Conservation (phyloP, 2,797 vertebrate species). For the Notolabrus celidotus region DNA sequence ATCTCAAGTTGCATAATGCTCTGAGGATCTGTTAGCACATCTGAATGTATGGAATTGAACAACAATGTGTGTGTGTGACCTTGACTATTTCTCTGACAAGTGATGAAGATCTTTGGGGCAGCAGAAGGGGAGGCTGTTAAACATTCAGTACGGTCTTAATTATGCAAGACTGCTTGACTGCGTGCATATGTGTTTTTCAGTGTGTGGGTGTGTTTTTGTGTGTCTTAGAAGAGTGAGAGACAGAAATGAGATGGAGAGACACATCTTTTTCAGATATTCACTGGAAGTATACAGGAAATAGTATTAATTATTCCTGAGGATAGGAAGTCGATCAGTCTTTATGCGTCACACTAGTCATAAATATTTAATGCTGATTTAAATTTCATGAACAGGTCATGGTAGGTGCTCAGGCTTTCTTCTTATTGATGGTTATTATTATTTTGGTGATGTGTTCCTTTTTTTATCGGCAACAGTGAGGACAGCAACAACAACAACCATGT, state of each 20-base stretch:
- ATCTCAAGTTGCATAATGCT: background rate
- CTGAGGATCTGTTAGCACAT: conserved; percentile 2
- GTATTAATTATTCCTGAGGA: conserved; percentile 8
- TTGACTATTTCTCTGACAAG: conserved; percentile 24
- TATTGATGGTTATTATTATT: background rate
- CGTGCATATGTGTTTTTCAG: background rate
- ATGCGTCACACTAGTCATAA: background rate
- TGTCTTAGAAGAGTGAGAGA: background rate
- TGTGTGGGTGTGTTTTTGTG: conserved; percentile 1
- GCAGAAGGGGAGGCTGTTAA: conserved; percentile 51
- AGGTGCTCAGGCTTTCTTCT: conserved; percentile 14
- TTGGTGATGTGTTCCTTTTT: background rate
- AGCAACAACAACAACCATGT: too few relatives aligned
- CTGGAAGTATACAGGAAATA: background rate
- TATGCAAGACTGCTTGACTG: conserved; percentile 54
- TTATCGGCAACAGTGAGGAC: background rate
- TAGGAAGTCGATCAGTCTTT: background rate
- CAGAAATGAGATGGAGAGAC: conserved; percentile 15
- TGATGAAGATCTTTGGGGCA: conserved; percentile 50
- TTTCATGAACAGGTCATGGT: conserved; percentile 25
- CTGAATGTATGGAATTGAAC: conserved; percentile 15
- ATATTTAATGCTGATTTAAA: conserved; percentile 44
- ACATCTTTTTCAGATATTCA: conserved; percentile 9
- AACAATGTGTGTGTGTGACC: background rate
- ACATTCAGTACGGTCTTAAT: conserved; percentile 67